These are phyloP conservation scores for Brachystomella parvula DNA, from an alignment of 1,140 invertebrate genomes.

Conservation along the genomic window DNA sequence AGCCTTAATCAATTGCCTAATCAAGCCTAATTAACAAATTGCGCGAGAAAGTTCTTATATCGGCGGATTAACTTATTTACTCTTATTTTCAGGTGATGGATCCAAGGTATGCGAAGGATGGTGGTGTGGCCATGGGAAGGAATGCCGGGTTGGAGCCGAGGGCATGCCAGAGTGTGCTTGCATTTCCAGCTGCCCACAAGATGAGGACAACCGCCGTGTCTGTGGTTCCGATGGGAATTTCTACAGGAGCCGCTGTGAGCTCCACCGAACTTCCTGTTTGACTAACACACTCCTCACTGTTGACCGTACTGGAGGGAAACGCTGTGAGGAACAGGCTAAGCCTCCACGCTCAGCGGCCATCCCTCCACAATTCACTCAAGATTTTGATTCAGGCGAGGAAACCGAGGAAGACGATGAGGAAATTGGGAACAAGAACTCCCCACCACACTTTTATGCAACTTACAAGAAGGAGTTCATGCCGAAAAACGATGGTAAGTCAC, in stretches of 20 bases:
- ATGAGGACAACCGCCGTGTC: constrained; percentile 8
- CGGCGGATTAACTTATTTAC: background rate
- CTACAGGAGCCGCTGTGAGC: constrained; percentile 27
- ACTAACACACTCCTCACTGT: constrained; percentile 23
- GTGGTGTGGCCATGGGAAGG: constrained; percentile 34
- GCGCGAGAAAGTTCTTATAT: too few relatives aligned
- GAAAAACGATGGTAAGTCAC: background rate
- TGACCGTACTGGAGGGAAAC: constrained; percentile 25
- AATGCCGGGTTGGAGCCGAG: constrained; percentile 27
- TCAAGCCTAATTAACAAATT: background rate
- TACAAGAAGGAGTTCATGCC: background rate
- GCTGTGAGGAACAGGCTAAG: constrained; percentile 1
- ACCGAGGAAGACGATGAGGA: background rate
- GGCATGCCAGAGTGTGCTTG: constrained; percentile 35
- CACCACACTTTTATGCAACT: constrained; percentile 3
- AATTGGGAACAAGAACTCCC: too few relatives aligned
- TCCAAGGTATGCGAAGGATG: constrained; percentile 28
- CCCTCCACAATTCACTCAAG: background rate
- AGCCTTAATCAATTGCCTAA: background rate
- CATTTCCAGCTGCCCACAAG: constrained; percentile 28
- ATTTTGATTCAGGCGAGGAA: constrained; percentile 1
- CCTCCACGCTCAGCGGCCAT: background rate
- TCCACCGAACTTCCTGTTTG: constrained; percentile 25
- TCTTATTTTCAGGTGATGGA: background rate
- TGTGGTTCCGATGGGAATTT: constrained; percentile 31